These are phyloP conservation scores for Brienomyrus brachyistius DNA, from an alignment of 2,113 vertebrate species.

Conservation along the genomic window DNA sequence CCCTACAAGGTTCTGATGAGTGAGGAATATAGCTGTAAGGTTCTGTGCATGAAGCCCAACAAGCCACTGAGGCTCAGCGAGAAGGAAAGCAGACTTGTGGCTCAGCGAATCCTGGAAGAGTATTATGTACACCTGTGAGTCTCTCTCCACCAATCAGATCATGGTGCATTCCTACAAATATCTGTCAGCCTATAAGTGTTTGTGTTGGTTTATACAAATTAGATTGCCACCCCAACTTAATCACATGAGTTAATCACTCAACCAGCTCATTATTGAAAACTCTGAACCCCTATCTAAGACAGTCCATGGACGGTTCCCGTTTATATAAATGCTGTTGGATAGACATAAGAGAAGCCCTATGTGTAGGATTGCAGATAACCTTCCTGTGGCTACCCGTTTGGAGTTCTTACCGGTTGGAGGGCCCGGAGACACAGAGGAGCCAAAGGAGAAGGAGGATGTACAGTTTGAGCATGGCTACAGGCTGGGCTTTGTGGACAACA, in stretches of 20 bases:
- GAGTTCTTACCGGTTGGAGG: slow-evolving; percentile 82
- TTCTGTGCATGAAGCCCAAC: slow-evolving; percentile 67
- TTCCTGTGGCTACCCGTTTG: slow-evolving; percentile 90
- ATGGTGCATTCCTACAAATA: neutral
- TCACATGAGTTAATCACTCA: neutral
- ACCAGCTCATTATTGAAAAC: neutral
- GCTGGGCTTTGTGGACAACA: slow-evolving; percentile 82
- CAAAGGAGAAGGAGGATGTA: slow-evolving; percentile 77
- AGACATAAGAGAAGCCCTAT: neutral
- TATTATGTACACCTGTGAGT: slow-evolving; percentile 96
- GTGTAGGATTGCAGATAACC: slow-evolving; percentile 89
- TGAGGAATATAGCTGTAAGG: slow-evolving; percentile 81
- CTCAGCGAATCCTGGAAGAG: slow-evolving; percentile 86
- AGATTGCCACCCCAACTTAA: neutral
- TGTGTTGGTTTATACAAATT: neutral
- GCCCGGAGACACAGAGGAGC: slow-evolving; percentile 71
- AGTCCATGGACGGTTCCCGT: neutral
- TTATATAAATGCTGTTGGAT: neutral
- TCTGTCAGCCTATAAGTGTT: neutral
- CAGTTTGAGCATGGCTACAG: slow-evolving; percentile 97
- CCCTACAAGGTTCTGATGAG: slow-evolving; percentile 85
- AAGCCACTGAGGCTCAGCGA: slow-evolving; percentile 62
- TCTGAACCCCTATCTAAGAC: neutral
- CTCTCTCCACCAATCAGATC: neutral
- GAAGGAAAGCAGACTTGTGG: slow-evolving; percentile 79